These are phyloP conservation scores for Formica selysi DNA, from an alignment of 1,140 invertebrate genomes.

Conservation along the genomic window DNA sequence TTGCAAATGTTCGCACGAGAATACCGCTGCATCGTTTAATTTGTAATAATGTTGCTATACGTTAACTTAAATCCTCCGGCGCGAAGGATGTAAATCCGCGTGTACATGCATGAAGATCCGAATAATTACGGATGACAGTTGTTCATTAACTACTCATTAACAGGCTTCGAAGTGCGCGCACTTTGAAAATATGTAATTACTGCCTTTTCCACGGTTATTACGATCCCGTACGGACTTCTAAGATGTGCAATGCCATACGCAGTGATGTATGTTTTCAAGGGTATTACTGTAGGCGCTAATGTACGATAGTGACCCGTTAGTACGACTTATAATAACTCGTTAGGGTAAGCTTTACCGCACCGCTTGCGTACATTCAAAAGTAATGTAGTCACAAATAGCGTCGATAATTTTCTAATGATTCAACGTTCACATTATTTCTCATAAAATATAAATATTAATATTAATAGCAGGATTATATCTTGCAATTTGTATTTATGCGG, in stretches of 20 bases:
- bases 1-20: constrained; percentile 12
- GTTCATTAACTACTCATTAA: constrained; percentile 70
- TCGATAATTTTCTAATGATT: constrained; percentile 60
- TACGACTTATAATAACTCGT: constrained; percentile 63
- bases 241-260: constrained; percentile 36
- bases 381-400: constrained; percentile 44
- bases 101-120: constrained; percentile 52
- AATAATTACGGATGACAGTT: constrained; percentile 69
- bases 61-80: constrained; percentile 3
- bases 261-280: constrained; percentile 60
- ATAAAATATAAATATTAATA: constrained; percentile 17
- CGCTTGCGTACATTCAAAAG: constrained; percentile 38
- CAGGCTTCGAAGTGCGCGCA: constrained; percentile 24
- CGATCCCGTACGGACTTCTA: constrained; percentile 53
- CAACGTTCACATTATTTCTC: constrained; percentile 39
- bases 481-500: constrained; percentile 23
- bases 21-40: constrained; percentile 61
- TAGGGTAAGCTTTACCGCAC: constrained; percentile 44
- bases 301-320: constrained; percentile 55
- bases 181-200: constrained; percentile 62
- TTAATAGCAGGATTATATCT: constrained; percentile 38
- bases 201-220: constrained; percentile 59
- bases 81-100: constrained; percentile 28
- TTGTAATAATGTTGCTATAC: constrained; percentile 54
- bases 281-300: constrained; percentile 56